Conservation (phyloP, 1,140 invertebrate genomes). For the Teleogryllus occipitalis region DNA sequence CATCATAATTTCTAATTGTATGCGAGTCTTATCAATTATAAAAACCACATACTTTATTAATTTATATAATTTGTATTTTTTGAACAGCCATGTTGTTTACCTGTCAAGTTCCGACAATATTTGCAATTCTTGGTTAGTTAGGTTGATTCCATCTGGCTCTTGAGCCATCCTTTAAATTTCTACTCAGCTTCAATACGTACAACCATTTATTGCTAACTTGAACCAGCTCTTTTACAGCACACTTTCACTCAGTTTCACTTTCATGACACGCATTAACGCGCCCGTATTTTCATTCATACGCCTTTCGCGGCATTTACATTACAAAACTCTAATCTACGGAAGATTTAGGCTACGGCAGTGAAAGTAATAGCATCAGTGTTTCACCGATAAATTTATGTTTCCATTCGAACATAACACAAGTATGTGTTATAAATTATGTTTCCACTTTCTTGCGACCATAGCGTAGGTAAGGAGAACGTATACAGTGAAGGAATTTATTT, state of each 20-base stretch:
- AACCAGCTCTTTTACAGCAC: slow-evolving; percentile 3
- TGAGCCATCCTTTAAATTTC: slow-evolving; percentile 26
- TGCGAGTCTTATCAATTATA: no score
- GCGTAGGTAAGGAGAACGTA: no score
- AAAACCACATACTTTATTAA: no score
- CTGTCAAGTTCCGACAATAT: slow-evolving; percentile 77
- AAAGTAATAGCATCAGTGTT: no score
- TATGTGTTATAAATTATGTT: background rate
- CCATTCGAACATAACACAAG: background rate
- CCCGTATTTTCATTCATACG: background rate
- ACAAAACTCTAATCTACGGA: no score
- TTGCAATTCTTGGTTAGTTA: slow-evolving; percentile 67
- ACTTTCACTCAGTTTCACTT: slow-evolving; percentile 20
- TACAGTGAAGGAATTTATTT: no score
- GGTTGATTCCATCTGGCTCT: slow-evolving; percentile 41
- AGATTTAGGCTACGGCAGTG: no score
- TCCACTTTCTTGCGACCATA: background rate
- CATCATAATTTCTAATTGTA: no score
- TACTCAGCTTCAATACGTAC: background rate
- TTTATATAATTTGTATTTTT: no score
- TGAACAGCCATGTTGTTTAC: slow-evolving; percentile 38
- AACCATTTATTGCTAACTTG: slow-evolving; percentile 13
- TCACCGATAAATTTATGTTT: background rate
- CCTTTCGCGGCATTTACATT: no score
- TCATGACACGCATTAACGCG: slow-evolving; percentile 13